Conservation (phyloP, 2,113 vertebrate genomes). For the Melanocharis versteri region DNA sequence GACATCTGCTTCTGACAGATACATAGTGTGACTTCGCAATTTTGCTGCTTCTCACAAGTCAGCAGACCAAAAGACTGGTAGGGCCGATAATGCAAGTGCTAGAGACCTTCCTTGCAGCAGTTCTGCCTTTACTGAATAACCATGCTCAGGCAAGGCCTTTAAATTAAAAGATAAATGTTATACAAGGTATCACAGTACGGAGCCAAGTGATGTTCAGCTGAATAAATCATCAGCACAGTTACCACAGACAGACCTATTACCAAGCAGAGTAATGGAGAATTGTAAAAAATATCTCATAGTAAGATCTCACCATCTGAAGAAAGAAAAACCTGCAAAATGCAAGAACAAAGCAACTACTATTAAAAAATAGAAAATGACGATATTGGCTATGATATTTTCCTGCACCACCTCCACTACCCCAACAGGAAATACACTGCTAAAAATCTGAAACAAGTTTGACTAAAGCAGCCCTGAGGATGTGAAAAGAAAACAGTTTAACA, state of each 20-base stretch:
- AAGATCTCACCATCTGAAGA: neutral
- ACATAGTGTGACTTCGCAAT: neutral
- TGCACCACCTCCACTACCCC: fast-evolving
- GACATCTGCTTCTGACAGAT: neutral
- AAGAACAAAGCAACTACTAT: neutral
- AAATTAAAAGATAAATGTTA: neutral
- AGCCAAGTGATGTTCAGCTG: neutral
- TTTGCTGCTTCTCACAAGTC: neutral
- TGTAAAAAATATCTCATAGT: neutral
- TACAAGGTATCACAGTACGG: neutral
- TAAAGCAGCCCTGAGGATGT: neutral
- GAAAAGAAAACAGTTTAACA: neutral
- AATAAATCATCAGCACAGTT: neutral
- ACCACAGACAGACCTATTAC: neutral
- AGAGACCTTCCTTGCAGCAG: neutral
- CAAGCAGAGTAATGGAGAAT: neutral
- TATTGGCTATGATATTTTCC: neutral
- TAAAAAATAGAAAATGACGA: neutral
- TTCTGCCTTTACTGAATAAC: neutral
- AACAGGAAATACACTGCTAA: neutral
- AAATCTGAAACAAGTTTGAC: neutral
- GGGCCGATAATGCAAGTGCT: neutral
- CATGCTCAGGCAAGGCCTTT: neutral
- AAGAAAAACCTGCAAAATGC: neutral
- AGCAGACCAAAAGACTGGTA: neutral